A percentile compares a stretch with the other conserved stretches of the same genome.
Conservation (phyloP, 2,797 vertebrate genomes). For the Typhlichthys eigenmanni region DNA sequence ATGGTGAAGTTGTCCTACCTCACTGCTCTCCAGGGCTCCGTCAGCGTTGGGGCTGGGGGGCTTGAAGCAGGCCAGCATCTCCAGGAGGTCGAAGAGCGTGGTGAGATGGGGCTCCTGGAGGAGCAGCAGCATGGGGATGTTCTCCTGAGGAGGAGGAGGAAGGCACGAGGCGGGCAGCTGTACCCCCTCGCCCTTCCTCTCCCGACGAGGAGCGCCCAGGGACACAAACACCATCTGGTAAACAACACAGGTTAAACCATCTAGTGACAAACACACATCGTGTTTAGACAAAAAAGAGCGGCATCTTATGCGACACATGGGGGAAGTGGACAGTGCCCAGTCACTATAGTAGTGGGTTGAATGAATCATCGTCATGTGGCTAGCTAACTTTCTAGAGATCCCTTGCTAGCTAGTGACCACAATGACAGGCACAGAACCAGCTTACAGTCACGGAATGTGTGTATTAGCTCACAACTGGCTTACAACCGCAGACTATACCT, state of each 20-base stretch:
- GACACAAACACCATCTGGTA: constrained; percentile 98
- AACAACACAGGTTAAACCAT: background rate
- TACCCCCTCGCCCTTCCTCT: constrained; percentile 94
- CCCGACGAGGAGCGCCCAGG: constrained; percentile 92
- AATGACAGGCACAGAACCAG: too few relatives aligned
- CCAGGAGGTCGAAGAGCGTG: constrained; percentile 94
- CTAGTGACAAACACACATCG: background rate
- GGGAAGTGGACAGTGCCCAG: too few relatives aligned
- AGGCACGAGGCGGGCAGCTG: constrained; percentile 96
- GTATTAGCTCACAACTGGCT: too few relatives aligned
- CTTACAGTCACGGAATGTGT: too few relatives aligned
- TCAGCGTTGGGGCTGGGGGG: constrained; percentile 83
- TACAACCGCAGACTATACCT: too few relatives aligned
- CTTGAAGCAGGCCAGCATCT: constrained; percentile 98
- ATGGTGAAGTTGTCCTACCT: constrained; percentile 72
- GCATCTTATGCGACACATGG: background rate
- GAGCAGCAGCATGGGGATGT: constrained; percentile 97
- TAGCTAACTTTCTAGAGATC: too few relatives aligned
- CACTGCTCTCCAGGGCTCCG: constrained; percentile 82
- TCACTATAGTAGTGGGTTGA: background rate
- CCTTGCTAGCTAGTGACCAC: too few relatives aligned
- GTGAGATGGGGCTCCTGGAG: constrained; percentile 98
- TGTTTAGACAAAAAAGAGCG: background rate
- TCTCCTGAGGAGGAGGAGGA: constrained; percentile 96
- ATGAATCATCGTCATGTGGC: background rate